Base-by-base conservation (phyloP, 2,113 vertebrate species). In the Scophthalmus maximus region DNA sequence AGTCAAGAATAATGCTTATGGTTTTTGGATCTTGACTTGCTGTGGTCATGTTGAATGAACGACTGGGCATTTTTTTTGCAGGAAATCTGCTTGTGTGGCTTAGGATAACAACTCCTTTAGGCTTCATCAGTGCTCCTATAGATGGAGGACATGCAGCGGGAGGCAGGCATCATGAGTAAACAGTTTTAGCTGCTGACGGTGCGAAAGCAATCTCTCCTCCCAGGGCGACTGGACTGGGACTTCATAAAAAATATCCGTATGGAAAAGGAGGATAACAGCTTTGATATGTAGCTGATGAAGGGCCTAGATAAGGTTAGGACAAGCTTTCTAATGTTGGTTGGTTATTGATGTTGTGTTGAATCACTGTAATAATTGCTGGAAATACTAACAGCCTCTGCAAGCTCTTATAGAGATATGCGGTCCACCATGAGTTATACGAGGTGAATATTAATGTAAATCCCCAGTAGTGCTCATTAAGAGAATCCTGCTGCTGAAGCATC, bases 171-270 rank as follows among this genome's bases (percentile, higher is more conserved):
- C 59, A 51, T 60, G 70, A 82, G 50, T 71, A 49, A 52, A 57
- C 68, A 61, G 27, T 79, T 83, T 83, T 53, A 76, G 40, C 66
- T 88, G 79, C 77, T 78, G 84, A 86, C 60, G 46, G n/a, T 51
- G 68, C 52, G 23, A 68, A 74, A 65, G 59, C 6, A 17, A 38
- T 15, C 46, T n/a, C 56, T 50, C 18, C 20, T 51, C 26, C 66
- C 44, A 14, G n/a, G 61, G 32, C 60, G 15, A 1, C n/a, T 64
- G 61, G 7, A 10, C 27, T 44, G 17, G n/a, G 15, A 25, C 52
- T 17, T 17, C 4, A 10, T 14, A 42, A 6, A 25, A 23, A 27
- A 30, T 58, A 23, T 46, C 18, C n/a, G 22, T 15, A 40, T 61
- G 18, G 25, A 32, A 47, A 59, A 23, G 10, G 18, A 72, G n/a